Evolutionary conservation across 2,888 invertebrate genomes (phyloP), one percentile per base, ranked within the genome.

Genomic region (Helleia helle): DNA sequence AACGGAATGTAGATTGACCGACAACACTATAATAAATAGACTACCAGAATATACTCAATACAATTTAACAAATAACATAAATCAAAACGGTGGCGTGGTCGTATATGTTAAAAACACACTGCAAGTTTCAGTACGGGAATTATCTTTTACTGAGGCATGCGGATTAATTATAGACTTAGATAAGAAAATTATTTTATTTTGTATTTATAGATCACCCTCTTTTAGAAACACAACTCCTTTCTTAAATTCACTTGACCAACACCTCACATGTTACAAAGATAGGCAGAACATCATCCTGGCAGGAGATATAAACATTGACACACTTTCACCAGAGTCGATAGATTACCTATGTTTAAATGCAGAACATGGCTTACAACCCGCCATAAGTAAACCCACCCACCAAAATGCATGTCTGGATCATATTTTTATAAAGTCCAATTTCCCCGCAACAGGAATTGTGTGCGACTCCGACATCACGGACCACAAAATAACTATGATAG

Each of bases 81-180:
- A 42, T 30, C 41, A 29, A 9, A 37, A 29, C 37, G 43, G 44
- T 38, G 46, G 14, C 28, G 38, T 36, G 13, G 44, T 36, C 41
- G 43, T 44, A 24, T 41, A 38, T 38, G 42, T 40, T 9, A 41
- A n/a, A n/a, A 22, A 36, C 30, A 14, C 4, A 18, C 41, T 28
- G 36, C 36, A 27, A 17, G 13, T 18, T 8, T 8, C 12, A 15
- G 22, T 18, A n/a, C 14, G 7, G 11, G 36, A 41, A 13, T 22
- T 28, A 1, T 8, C 7, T 6, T 11, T 38, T 7, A 9, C 17
- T n/a, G 34, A 26, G 5, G 38, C 42, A 7, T 24, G 25, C 8
- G 22, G 24, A 8, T 17, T 41, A 8, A 4, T 22, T 25, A 9
- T 36, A 31, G 27, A 27, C 8, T 27, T 41, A 8, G 18, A 26